Conservation (phyloP, 2,888 invertebrate genomes). For the Arctia plantaginis region DNA sequence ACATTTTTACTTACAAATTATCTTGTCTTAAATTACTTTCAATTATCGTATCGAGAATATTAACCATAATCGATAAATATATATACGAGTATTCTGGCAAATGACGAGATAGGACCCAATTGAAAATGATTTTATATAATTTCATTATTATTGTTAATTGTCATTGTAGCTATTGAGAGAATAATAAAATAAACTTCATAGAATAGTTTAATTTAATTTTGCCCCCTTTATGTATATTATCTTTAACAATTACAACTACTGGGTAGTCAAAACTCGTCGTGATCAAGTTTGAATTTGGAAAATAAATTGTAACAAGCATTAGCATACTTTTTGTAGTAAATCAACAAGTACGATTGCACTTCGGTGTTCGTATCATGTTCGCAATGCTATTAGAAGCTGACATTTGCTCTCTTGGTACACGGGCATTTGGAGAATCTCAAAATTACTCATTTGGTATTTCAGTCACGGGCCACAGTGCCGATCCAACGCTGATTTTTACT, state of each 20-base stretch:
- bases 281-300: slow-evolving; percentile 45
- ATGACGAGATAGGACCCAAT: too few species aligned
- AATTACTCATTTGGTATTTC: slow-evolving; percentile 84
- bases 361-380: slow-evolving; percentile 72
- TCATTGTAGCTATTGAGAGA: background rate
- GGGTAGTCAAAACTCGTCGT: slow-evolving; percentile 25
- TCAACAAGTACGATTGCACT: slow-evolving; percentile 74
- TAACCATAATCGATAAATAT: background rate
- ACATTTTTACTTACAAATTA: background rate
- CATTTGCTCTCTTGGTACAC: slow-evolving; percentile 77
- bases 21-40: background rate
- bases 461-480: slow-evolving; percentile 79
- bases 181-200: too few species aligned
- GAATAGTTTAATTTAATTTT: background rate
- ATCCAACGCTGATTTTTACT: slow-evolving; percentile 84
- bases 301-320: slow-evolving; percentile 52
- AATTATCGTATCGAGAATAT: background rate
- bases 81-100: too few species aligned
- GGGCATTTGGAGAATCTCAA: slow-evolving; percentile 81
- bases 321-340: slow-evolving; percentile 63
- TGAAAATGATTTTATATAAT: background rate
- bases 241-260: slow-evolving; percentile 6
- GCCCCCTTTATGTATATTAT: background rate
- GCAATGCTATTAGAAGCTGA: slow-evolving; percentile 82
- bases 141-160: background rate